These are phyloP conservation scores for Rhizoglyphus robini DNA, from an alignment of 1,140 invertebrate genomes.

Conservation along the genomic window DNA sequence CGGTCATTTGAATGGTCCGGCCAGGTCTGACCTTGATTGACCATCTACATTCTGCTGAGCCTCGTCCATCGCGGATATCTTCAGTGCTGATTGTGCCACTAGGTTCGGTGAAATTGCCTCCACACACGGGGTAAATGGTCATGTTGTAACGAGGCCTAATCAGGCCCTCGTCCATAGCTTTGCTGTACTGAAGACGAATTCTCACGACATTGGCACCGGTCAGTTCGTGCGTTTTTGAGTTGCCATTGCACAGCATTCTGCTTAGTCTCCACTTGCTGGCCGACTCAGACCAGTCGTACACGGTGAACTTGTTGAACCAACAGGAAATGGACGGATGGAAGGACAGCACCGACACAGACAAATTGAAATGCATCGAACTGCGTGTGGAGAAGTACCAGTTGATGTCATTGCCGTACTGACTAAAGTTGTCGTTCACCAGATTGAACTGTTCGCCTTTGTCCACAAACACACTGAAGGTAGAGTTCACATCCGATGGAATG, in stretches of 20 bases:
- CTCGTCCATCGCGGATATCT: conserved; percentile 27
- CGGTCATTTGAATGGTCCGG: conserved; percentile 47
- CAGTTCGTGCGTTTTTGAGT: not conserved
- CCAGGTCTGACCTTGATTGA: conserved; percentile 52
- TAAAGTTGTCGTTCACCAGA: not conserved
- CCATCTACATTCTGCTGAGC: conserved; percentile 47
- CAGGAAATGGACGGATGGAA: not conserved
- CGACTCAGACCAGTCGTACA: not conserved
- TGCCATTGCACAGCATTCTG: conserved; percentile 12
- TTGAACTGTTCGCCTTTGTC: not conserved
- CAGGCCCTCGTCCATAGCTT: conserved; percentile 33
- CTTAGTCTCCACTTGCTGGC: conserved; percentile 28
- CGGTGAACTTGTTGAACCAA: conserved; percentile 10
- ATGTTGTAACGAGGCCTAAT: conserved; percentile 46
- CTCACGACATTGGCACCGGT: conserved; percentile 29
- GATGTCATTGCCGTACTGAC: not conserved
- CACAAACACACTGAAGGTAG: conserved; percentile 1
- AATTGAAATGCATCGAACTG: conserved; percentile 4
- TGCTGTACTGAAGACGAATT: conserved; percentile 37
- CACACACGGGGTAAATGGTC: conserved; percentile 43
- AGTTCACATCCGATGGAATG: not conserved
- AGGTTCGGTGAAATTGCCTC: conserved; percentile 39
- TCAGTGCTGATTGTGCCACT: conserved; percentile 41
- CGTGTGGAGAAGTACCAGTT: conserved; percentile 10
- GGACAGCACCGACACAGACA: not conserved